These are phyloP conservation scores for Megalurothrips usitatus DNA, from an alignment of 2,888 invertebrate species.

Conservation along the genomic window DNA sequence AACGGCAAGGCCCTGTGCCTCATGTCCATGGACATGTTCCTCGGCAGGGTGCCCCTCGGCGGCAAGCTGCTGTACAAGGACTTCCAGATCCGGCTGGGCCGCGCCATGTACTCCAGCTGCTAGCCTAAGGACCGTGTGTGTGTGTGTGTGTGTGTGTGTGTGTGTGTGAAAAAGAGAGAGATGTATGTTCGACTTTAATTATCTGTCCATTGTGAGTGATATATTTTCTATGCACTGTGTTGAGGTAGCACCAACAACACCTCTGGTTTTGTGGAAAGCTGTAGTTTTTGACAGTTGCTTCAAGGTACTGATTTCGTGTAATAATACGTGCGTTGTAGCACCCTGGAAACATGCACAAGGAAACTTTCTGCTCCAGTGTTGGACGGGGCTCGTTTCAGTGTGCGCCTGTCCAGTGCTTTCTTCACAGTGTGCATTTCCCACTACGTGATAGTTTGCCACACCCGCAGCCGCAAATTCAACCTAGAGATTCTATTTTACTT, in stretches of 20 bases:
- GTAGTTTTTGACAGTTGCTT: neutral
- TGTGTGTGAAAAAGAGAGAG: neutral
- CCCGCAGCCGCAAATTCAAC: neutral
- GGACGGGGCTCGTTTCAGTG: neutral
- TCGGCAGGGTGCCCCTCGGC: conserved; percentile 61
- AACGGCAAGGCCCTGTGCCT: conserved; percentile 75
- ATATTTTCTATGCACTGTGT: conserved; percentile 15
- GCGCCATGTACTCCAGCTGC: conserved; percentile 54
- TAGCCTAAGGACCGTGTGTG: neutral
- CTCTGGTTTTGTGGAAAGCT: neutral
- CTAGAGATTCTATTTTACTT: neutral
- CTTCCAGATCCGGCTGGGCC: conserved; percentile 62
- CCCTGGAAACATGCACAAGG: neutral
- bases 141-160: conserved; percentile 3
- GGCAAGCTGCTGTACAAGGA: conserved; percentile 67
- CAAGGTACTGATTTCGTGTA: neutral
- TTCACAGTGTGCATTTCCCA: neutral
- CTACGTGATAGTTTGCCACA: conserved; percentile 4
- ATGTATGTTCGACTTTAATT: neutral
- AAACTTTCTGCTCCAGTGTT: no score
- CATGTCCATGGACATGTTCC: conserved; percentile 72
- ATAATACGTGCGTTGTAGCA: neutral
- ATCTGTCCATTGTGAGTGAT: neutral
- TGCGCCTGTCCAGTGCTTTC: neutral
- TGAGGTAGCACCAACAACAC: neutral